Evolutionary conservation across 1,140 invertebrate species (phyloP).

Genomic region (Lepeophtheirus salmonis): DNA sequence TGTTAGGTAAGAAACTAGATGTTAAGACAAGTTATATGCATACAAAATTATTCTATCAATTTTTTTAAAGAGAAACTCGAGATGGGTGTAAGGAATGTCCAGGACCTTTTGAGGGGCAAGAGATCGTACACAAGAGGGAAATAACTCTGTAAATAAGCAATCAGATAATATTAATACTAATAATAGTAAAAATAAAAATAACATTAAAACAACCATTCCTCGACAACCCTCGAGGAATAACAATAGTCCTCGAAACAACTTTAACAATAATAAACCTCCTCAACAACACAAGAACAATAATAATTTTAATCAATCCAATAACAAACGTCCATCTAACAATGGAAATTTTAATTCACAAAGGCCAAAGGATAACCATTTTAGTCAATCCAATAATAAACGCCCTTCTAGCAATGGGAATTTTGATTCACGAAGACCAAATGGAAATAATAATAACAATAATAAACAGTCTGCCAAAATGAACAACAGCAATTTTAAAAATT

Average conservation of each 20-base stretch:
- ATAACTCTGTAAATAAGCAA: background rate
- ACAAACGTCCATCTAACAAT: no score
- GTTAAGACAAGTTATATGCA: background rate
- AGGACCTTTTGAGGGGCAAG: constrained; percentile 14
- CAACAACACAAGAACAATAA: background rate
- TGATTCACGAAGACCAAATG: background rate
- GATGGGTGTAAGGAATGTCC: constrained; percentile 17
- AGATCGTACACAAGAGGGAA: constrained; percentile 8
- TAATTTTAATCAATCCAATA: no score
- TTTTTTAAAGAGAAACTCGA: constrained; percentile 12
- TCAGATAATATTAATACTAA: background rate
- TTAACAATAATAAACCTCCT: background rate
- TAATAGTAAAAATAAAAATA: background rate
- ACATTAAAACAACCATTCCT: background rate
- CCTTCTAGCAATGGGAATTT: background rate
- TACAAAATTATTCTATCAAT: background rate
- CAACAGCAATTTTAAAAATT: no score
- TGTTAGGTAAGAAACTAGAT: background rate
- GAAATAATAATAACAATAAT: background rate
- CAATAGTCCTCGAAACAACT: background rate
- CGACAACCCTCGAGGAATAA: background rate
- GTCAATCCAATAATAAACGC: no score
- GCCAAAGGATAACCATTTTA: no score
- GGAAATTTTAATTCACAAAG: no score
- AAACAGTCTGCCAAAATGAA: no score